A percentile compares a stretch with the other conserved stretches of the same genome.
These are phyloP conservation scores for Dione vanillae DNA, from an alignment of 2,888 invertebrate species.

Conservation along the genomic window DNA sequence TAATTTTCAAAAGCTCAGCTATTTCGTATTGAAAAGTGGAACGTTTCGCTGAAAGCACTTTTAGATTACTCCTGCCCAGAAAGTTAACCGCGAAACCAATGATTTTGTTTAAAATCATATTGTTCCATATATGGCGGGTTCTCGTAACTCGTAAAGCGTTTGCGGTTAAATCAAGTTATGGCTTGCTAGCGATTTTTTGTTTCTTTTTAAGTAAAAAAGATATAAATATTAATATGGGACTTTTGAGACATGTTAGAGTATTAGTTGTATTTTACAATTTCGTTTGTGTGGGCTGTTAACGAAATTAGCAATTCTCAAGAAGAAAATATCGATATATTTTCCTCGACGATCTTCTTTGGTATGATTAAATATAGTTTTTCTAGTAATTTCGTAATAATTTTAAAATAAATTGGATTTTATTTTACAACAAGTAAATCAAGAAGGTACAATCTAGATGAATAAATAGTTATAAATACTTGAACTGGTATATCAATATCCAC, in stretches of 20 bases:
- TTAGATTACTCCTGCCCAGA: conserved; percentile 39
- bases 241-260: conserved; percentile 4
- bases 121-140: conserved; percentile 67
- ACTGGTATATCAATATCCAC: not conserved
- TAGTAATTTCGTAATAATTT: too few relatives aligned
- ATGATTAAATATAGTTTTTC: too few relatives aligned
- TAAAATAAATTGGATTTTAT: too few relatives aligned
- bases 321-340: too few relatives aligned
- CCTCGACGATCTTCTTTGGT: too few relatives aligned
- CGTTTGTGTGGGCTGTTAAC: too few relatives aligned
- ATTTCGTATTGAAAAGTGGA: conserved; percentile 21
- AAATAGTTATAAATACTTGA: not conserved
- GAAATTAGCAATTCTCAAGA: too few relatives aligned
- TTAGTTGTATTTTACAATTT: too few relatives aligned
- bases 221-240: not conserved
- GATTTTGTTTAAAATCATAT: conserved; percentile 75
- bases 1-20: conserved; percentile 11
- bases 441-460: not conserved
- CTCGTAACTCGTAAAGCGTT: conserved; percentile 61
- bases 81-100: conserved; percentile 52
- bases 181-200: conserved; percentile 35
- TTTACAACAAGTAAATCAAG: not conserved
- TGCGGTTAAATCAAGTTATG: conserved; percentile 44
- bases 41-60: conserved; percentile 37
- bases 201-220: not conserved